phyloP scores from a whole-genome alignment of 2,888 invertebrate genomes.

The Drosophila sordidapex region DNA sequence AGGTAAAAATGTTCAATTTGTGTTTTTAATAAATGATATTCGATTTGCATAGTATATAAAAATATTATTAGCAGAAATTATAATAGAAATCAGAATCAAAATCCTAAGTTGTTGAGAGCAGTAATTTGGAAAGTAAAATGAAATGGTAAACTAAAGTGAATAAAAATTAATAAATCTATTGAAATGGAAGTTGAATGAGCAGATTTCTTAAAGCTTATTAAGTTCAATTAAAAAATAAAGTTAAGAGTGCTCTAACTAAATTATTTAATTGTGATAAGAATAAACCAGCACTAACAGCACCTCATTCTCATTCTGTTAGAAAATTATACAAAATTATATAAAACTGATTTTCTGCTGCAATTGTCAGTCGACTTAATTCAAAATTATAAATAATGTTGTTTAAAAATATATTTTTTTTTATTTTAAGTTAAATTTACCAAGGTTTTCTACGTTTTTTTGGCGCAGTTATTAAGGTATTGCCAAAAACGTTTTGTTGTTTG shows the following conservation, averaged over 20 bases:
- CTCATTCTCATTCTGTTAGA: conserved; percentile 52
- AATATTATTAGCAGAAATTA: conserved; percentile 44
- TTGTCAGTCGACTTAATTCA: conserved; percentile 57
- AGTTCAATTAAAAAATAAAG: conserved; percentile 1
- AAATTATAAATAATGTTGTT: conserved; percentile 42
- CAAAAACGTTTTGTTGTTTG: conserved; percentile 60
- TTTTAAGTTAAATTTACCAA: conserved; percentile 78
- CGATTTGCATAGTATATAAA: conserved; percentile 49
- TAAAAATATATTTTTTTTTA: conserved; percentile 41
- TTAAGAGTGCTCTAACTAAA: conserved; percentile 9
- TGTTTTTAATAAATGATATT: conserved; percentile 71
- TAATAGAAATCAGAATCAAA: conserved; percentile 23
- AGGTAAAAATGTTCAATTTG: conserved; percentile 69
- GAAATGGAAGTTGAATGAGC: conserved; percentile 42
- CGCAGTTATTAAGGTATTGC: conserved; percentile 50
- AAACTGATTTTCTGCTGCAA: conserved; percentile 20
- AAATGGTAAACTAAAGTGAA: conserved; percentile 10
- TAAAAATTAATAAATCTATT: conserved; percentile 23
- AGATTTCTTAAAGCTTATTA: conserved; percentile 8
- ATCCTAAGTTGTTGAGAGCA: conserved; percentile 11
- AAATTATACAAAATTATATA: conserved; percentile 18
- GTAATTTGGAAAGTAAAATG: conserved; percentile 32
- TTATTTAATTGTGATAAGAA: background rate
- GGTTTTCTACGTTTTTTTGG: conserved; percentile 81
- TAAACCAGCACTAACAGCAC: conserved; percentile 16